Base-by-base conservation (phyloP, 1,140 invertebrate genomes). In the Elysia chlorotica region DNA sequence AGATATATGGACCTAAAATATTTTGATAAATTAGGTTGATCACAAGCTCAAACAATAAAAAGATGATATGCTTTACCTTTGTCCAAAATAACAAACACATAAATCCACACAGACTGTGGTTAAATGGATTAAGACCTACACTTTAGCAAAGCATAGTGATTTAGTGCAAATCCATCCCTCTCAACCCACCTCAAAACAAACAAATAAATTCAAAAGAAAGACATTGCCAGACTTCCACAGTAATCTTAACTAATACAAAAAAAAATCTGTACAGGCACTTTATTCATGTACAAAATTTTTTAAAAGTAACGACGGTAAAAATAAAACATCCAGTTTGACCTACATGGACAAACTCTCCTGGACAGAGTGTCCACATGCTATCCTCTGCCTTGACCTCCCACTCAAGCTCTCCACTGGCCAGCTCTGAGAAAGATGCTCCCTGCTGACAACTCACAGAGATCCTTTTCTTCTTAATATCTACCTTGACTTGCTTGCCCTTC, bases 361-460 rank as follows among this genome's bases (percentile, higher is more conserved):
- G 91, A 74, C 91, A 90, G 19, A 96, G 89, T 54, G 91, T 94
- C 95, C 95, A 96, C 73, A 94, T 89, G 23, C 91, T 92, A 53
- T 96, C 94, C 62, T 91, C 90, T 74, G 91, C 90, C 77, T 92
- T 92, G 48, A 92, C 91, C 78, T 92, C 92, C 82, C 90, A 91
- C 48, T 89, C 88, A 0, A 96, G 85, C 33, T 90, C 87, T 28
- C 92, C 93, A 67, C 91, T 88, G 1, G 95, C 83, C 36, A 94
- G 86, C 5, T 85, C 81, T 0, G 85, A 85, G 79, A 89, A 87
- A 78, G 84, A 66, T 23, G 76, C 74, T 48, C 76, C 72, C 71
- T 81, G 75, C 70, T 81, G 76, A 36, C 79, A 68, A 33, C 72
- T 63, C 2, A 87, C 85, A 73, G 82, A 87, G 30, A 95, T 88